Evolutionary conservation across 2,113 vertebrate genomes (phyloP), one percentile per base, ranked within the genome.

Genomic region (Dunckerocampus dactyliophorus): DNA sequence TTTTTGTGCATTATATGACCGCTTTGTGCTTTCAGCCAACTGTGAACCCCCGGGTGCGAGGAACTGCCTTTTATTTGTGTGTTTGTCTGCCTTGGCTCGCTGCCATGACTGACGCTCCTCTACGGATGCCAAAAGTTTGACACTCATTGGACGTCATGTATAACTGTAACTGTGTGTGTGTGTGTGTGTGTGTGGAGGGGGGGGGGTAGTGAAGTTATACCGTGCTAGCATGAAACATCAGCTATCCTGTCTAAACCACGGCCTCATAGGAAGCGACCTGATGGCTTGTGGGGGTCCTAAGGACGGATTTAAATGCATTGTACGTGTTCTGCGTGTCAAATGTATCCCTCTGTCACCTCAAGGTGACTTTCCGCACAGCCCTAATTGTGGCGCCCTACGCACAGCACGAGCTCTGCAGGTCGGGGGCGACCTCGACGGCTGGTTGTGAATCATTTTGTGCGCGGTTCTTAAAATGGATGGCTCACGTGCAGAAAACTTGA

Each of bases 21-120:
- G 74, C 48, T 61, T 51, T 86, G 85, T 76, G 82, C 81, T 83
- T 85, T 81, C 57, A 72, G 67, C 34, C 67, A 74, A 67, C 75
- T 69, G 63, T 56, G 66, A 83, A 79, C 74, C 71, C 48, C 65
- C 63, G 72, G 45, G 71, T 71, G 68, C 1, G 51, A 76, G 57
- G 64, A 65, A 70, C 77, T 31, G 52, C 79, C 59, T 82, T 74
- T 34, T 68, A 68, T 77, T 63, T 69, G 62, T 71, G 63, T 77
- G 66, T 82, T 80, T 85, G 70, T 72, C 65, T 80, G 52, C 45
- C 65, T 53, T 57, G 46, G 80, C 34, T 72, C 76, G 68, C 67
- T 46, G 45, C 31, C 12, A 39, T 64, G 77, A 73, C 65, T 49
- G 51, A 68, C 64, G 62, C 75, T 80, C 77, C 60, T 62, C 56